A percentile compares a stretch with the other conserved stretches of the same genome.
phyloP scores from a whole-genome alignment of 1,140 invertebrate genomes.

The Cylas formicarius region DNA sequence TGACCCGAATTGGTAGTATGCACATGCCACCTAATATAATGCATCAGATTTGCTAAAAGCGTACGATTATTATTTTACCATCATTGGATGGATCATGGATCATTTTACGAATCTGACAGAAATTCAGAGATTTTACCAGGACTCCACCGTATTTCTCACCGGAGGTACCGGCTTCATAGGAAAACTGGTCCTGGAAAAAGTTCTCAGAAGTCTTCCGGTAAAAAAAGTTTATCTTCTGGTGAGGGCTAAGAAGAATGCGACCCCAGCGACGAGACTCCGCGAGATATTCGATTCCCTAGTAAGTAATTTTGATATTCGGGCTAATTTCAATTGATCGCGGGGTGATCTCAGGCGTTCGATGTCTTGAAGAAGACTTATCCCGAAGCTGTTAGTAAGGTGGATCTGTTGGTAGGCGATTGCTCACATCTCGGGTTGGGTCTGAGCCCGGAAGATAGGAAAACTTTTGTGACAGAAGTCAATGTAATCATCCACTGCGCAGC shows the following conservation, averaged over 20 bases:
- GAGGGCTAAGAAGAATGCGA: slow-evolving; percentile 65
- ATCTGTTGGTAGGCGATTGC: slow-evolving; percentile 56
- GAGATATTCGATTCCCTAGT: slow-evolving; percentile 56
- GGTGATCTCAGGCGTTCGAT: slow-evolving; percentile 17
- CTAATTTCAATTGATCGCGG: slow-evolving; percentile 5
- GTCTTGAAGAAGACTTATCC: slow-evolving; percentile 11
- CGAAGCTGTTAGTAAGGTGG: slow-evolving; percentile 44
- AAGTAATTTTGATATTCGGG: slow-evolving; percentile 18
- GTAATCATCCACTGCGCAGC: slow-evolving; percentile 56
- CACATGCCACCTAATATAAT: too few species aligned
- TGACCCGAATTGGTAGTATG: too few species aligned
- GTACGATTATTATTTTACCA: too few species aligned
- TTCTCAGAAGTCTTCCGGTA: slow-evolving; percentile 40
- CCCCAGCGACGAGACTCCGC: slow-evolving; percentile 52
- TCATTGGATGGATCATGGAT: too few species aligned
- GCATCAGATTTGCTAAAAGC: too few species aligned
- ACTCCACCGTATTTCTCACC: slow-evolving; percentile 46
- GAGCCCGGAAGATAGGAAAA: slow-evolving; percentile 49
- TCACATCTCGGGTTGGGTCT: slow-evolving; percentile 54
- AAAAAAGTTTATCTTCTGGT: slow-evolving; percentile 67
- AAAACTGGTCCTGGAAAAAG: slow-evolving; percentile 50
- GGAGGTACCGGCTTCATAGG: slow-evolving; percentile 62
- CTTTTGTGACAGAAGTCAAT: slow-evolving; percentile 51
- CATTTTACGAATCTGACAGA: too few species aligned
- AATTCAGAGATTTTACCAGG: slow-evolving; percentile 28